Base-by-base conservation (phyloP, 2,113 vertebrate species). In the Chlorodrepanis virens region DNA sequence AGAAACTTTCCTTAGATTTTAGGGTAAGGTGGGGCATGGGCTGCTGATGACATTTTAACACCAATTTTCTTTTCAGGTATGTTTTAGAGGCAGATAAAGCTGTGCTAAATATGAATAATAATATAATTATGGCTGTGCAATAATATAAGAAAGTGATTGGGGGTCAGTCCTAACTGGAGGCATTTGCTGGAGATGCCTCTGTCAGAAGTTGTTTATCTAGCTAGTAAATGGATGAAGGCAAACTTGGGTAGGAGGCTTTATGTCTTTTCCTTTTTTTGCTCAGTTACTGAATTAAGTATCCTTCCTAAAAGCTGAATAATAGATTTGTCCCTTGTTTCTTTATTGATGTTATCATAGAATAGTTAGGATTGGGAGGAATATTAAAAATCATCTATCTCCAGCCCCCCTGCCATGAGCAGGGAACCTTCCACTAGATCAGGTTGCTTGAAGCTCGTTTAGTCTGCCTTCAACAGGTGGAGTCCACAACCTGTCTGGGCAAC, bases 11-110 rank as follows among this genome's bases (percentile, higher is more conserved):
- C 31, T 53, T 84, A 25, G 45, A 24, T 74, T 57, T 44, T 72
- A 52, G 6, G 9, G 5, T 7, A 5, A 25, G 11, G 42, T 29
- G 21, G 18, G 22, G 16, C 63, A 33, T 0, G 0, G 22, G 45
- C 24, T 83, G 22, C 60, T 53, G 77, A 18, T 80, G 40, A 20
- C 14, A 14, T 2, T 54, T 12, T 60, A 37, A 28, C 53, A 21
- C 2, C 1, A 6, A 2, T 49, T 86, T 61, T 72, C 42, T 67
- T 92, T 81, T n/a, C 33, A 70, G 25, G 8, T 40, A 82, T 39
- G 45, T 83, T 81, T 76, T 45, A 44, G 33, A 21, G 31, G 35
- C 20, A 80, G 19, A 29, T 35, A 72, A 88, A 72, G 8, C 20
- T 49, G 35, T n/a, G 33, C 19, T 71, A 15, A 52, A 39, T 72